Base-by-base conservation (phyloP, 2,113 vertebrate species). In the Strigops habroptila region DNA sequence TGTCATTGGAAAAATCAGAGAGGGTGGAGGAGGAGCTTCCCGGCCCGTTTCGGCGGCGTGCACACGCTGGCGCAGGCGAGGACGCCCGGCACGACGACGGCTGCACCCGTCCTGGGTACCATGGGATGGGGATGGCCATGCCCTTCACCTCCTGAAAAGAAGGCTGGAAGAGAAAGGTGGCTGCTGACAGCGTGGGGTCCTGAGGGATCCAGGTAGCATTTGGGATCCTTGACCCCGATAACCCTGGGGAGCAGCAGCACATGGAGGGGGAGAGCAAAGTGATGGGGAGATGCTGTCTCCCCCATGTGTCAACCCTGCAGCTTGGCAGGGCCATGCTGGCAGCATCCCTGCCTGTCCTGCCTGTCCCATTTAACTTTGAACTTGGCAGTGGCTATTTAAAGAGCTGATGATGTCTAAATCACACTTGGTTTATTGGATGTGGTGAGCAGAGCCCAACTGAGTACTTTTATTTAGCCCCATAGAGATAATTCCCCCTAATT, bases 1-100 rank as follows among this genome's bases (percentile, higher is more conserved):
- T 97, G 96, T 96, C 95, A 96, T 91, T 96, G 95, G 96, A 86
- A 96, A 96, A 95, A 96, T 95, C 93, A 94, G 94, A 74, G 88
- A 95, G 84, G 94, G 82, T 1, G 93, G 94, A 85, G 95, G 94
- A 96, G 88, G 95, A 96, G 93, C 91, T 86, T 95, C 90, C 86
- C 76, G 78, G 91, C 85, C 95, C 90, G 41, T 91, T 91, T 88
- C 13, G 93, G 92, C 88, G 60, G 92, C 52, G 48, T 84, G 94
- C 35, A 12, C 64, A 39, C 6, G 9, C 85, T 51, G 70, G 52
- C 10, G 24, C 49, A 52, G 96, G 41, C 49, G 9, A 78, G 75
- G 88, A 18, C 46, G 6, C 9, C 52, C 15, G 1, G 52, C 59
- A 31, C 73, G 46, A 30, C 82, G 43, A 70, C 33, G 83, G 33